These are phyloP conservation scores for Willowsia nigromaculata DNA, from an alignment of 2,888 invertebrate genomes.

Conservation along the genomic window DNA sequence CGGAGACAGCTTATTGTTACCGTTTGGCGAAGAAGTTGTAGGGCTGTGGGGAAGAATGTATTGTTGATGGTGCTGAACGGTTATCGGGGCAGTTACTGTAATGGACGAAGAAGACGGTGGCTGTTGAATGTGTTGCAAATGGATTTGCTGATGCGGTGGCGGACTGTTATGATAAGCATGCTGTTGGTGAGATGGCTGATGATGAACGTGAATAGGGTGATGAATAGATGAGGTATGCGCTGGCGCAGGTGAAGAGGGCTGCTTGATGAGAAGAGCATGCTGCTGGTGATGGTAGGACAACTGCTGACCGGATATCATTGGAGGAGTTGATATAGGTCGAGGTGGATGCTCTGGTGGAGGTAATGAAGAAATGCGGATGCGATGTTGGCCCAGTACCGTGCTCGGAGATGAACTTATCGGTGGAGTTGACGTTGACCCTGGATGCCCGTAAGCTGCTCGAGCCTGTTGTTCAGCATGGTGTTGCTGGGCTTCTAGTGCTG, in stretches of 20 bases:
- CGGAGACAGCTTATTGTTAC: constrained; percentile 60
- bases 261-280: constrained; percentile 54
- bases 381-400: not conserved
- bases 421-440: constrained; percentile 19
- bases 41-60: constrained; percentile 54
- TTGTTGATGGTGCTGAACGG: constrained; percentile 46
- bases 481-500: constrained; percentile 9
- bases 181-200: constrained; percentile 36
- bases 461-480: not conserved
- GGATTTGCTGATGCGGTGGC: constrained; percentile 36
- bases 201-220: constrained; percentile 44
- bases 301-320: constrained; percentile 65
- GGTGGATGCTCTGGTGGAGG: constrained; percentile 64
- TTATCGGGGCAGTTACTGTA: not conserved
- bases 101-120: constrained; percentile 2
- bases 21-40: not conserved
- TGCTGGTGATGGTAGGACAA: constrained; percentile 21
- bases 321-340: constrained; percentile 59
- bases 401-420: constrained; percentile 39
- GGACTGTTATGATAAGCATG: not conserved
- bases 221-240: constrained; percentile 42
- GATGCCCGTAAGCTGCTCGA: not conserved
- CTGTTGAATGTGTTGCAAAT: constrained; percentile 55
- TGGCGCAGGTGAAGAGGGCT: constrained; percentile 38
- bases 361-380: constrained; percentile 38